These are phyloP conservation scores for Chamaea fasciata DNA, from an alignment of 2,113 vertebrate species.

Conservation along the genomic window DNA sequence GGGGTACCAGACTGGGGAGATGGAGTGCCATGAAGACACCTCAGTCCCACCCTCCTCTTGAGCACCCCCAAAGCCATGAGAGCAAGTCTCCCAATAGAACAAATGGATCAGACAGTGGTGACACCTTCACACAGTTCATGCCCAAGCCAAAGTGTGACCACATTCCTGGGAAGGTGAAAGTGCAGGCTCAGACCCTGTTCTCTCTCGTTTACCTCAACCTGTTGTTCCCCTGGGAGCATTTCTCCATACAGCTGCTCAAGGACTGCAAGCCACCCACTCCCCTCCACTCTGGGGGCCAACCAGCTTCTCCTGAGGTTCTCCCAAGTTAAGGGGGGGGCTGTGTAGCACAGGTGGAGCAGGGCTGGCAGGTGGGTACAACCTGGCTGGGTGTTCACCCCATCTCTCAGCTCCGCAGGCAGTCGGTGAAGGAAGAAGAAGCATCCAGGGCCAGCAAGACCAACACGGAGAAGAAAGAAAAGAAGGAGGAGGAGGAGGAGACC, in stretches of 20 bases:
- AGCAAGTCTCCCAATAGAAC: fast-evolving
- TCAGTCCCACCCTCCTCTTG: background rate
- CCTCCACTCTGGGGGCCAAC: background rate
- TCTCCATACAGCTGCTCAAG: background rate
- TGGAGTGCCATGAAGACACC: background rate
- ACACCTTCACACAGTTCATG: background rate
- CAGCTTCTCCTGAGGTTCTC: background rate
- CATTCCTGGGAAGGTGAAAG: background rate
- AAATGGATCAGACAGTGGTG: background rate
- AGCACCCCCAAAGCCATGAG: background rate
- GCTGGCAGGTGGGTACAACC: background rate
- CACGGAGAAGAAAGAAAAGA: background rate
- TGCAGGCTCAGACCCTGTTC: background rate
- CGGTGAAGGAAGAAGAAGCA: constrained; percentile 52
- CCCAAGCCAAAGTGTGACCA: background rate
- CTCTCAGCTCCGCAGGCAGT: constrained; percentile 67
- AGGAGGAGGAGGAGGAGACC: background rate
- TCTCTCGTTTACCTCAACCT: background rate
- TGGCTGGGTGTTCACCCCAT: background rate
- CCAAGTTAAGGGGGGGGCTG: background rate
- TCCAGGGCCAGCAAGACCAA: background rate
- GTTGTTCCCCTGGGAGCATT: background rate
- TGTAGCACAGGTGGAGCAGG: background rate
- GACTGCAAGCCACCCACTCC: background rate
- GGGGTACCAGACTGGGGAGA: background rate